Evolutionary conservation across 2,888 invertebrate species (phyloP).

Genomic region (Drosophila pseudotakahashii): DNA sequence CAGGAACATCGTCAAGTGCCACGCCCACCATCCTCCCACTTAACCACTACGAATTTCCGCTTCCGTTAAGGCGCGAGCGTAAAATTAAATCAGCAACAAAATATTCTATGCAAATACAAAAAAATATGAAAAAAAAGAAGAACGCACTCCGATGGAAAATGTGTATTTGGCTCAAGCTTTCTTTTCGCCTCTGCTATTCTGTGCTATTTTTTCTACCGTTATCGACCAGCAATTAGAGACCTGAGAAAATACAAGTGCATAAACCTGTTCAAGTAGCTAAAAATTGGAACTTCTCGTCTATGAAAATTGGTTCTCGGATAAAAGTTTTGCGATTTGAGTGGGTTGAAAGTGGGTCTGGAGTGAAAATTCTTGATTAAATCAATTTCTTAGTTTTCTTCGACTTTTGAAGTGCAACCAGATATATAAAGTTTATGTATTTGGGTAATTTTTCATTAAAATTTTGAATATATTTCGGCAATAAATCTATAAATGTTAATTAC

Average conservation of each 20-base stretch:
- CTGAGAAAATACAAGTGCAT: constrained; percentile 54
- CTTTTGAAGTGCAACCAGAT: neutral
- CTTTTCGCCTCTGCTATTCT: constrained; percentile 1
- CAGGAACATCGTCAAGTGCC: constrained; percentile 6
- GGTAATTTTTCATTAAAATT: too few relatives aligned
- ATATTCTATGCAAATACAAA: constrained; percentile 40
- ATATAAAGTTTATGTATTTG: neutral
- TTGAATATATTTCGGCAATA: too few relatives aligned
- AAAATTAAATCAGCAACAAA: constrained; percentile 53
- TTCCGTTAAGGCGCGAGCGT: constrained; percentile 57
- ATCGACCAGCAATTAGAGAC: constrained; percentile 66
- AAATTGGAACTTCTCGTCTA: constrained; percentile 24
- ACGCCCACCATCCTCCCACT: constrained; percentile 34
- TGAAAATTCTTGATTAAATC: constrained; percentile 11
- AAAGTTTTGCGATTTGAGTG: constrained; percentile 17
- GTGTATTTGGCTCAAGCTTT: constrained; percentile 20
- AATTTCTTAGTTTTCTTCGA: neutral
- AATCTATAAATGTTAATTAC: too few relatives aligned
- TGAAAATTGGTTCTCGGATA: constrained; percentile 27
- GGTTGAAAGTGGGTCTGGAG: neutral
- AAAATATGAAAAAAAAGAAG: neutral
- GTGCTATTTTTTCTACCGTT: constrained; percentile 14
- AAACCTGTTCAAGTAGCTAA: constrained; percentile 66
- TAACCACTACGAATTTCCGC: constrained; percentile 52
- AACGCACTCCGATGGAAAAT: constrained; percentile 19